Evolutionary conservation across 2,888 invertebrate genomes (phyloP).

Genomic region (Lithodes maja): DNA sequence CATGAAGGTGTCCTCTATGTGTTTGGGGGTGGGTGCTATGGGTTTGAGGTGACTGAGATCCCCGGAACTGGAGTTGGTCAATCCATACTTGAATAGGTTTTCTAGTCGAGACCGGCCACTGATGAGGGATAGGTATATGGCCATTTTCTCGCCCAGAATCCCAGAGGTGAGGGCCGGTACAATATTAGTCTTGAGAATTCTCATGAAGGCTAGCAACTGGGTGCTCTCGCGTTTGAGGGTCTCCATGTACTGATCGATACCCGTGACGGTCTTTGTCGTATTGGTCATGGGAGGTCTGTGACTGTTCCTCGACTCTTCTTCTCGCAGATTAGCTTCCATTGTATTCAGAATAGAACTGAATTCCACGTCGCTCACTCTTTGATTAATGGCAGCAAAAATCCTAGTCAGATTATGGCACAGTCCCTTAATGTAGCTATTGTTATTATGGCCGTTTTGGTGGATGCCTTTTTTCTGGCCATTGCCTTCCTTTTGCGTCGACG

Average conservation of each 20-base stretch:
- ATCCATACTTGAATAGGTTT: neutral
- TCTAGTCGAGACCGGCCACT: neutral
- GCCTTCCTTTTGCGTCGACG: too few species aligned
- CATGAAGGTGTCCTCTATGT: constrained; percentile 21
- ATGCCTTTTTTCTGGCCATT: too few species aligned
- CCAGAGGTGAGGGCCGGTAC: neutral
- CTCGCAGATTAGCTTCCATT: too few species aligned
- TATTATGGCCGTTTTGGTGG: too few species aligned
- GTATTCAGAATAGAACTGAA: too few species aligned
- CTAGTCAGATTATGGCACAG: too few species aligned
- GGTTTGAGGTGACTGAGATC: constrained; percentile 21
- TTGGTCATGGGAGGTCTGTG: too few species aligned
- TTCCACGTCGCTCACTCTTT: too few species aligned
- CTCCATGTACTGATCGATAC: neutral
- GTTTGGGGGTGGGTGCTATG: neutral
- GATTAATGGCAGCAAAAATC: too few species aligned
- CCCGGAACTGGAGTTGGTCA: neutral
- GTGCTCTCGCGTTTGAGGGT: neutral
- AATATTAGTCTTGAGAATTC: neutral
- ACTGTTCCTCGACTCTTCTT: too few species aligned
- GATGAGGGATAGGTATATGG: neutral
- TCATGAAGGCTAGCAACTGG: neutral
- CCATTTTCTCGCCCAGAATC: neutral
- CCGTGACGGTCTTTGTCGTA: neutral
- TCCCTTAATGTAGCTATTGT: too few species aligned